These are phyloP conservation scores for Spisula solida DNA, from an alignment of 2,888 invertebrate genomes.

Conservation along the genomic window DNA sequence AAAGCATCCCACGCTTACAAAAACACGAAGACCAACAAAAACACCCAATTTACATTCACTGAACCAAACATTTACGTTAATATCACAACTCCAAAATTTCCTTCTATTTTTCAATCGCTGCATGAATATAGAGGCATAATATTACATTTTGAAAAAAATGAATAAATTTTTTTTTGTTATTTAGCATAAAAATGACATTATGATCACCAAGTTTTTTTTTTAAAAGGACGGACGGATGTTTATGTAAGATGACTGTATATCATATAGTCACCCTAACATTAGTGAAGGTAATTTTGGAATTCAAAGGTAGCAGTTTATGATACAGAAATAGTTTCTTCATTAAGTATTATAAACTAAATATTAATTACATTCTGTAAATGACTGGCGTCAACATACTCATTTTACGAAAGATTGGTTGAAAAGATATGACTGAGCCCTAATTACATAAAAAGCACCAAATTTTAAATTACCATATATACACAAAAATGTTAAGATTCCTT, in stretches of 20 bases:
- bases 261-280: background rate
- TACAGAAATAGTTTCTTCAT: background rate
- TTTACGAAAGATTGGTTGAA: background rate
- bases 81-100: slow-evolving; percentile 6
- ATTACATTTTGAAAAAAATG: background rate
- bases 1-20: background rate
- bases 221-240: background rate
- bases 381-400: background rate
- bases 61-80: background rate
- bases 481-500: too few species aligned
- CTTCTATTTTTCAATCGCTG: background rate
- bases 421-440: background rate
- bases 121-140: background rate
- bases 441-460: too few species aligned
- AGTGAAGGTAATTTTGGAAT: background rate
- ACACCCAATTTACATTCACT: background rate
- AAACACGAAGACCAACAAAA: background rate
- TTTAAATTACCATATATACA: too few species aligned
- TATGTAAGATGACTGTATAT: background rate
- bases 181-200: slow-evolving; percentile 13
- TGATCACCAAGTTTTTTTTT: background rate
- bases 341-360: background rate
- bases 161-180: background rate
- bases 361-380: background rate
- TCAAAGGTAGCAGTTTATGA: background rate